Evolutionary conservation across 2,888 invertebrate species (phyloP), one percentile per base, ranked within the genome.

Genomic region (Patella depressa): DNA sequence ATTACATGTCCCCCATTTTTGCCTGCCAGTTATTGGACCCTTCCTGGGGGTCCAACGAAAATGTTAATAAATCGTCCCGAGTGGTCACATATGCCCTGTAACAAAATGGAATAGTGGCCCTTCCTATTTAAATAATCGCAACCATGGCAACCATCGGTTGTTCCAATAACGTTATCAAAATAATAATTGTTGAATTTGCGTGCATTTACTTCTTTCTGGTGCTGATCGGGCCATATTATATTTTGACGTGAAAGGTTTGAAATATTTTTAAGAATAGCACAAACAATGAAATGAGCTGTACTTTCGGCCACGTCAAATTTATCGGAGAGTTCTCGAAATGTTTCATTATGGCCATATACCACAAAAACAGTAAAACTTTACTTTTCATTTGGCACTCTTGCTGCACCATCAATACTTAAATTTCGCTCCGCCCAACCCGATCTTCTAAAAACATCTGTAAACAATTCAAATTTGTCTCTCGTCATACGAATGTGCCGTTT

Each of bases 91-190:
- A 78, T 71, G 24, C 73, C 74, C 72, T 78, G 79, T 71, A 77
- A n/a, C 7, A 76, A 57, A 15, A 81, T 59, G 7, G 79, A 75
- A 53, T 77, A 53, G 54, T 72, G 80, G 4, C 72, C 73, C 29
- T 78, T 80, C 19, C 80, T 55, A 59, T 81, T 80, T 45, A 71
- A 74, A 53, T 80, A 80, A 71, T 80, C 80, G 78, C 81, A 19
- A 79, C 78, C 4, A 76, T 76, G 69, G 72, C 70, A 76, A 11
- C 78, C 80, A 80, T 80, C 80, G 45, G 79, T 73, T 17, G 78
- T 79, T 15, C 81, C 78, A 12, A 76, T 76, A 72, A 73, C 70
- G 45, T 78, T 75, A 45, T 76, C 78, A 74, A 81, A 81, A 34
- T 77, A n/a, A 5, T 59, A n/a, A 59, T 59, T 59, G 9, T 12